Conservation (phyloP, 2,113 vertebrate species). For the Steatornis caripensis region DNA sequence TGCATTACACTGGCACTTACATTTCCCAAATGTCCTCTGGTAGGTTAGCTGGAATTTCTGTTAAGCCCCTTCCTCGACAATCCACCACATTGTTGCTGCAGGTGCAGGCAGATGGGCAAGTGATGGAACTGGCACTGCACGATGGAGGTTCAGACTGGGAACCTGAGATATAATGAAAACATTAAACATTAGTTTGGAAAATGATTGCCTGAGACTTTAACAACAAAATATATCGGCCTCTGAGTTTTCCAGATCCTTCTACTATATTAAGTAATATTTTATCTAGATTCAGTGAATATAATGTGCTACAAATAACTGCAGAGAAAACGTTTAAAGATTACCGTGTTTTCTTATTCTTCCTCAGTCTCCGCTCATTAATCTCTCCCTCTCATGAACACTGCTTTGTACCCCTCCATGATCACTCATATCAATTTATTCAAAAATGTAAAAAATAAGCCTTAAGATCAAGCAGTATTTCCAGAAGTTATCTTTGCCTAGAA, state of each 20-base stretch:
- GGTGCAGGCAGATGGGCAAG: constrained; percentile 90
- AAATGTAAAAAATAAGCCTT: background rate
- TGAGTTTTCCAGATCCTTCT: background rate
- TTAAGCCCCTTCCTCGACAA: constrained; percentile 90
- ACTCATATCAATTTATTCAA: background rate
- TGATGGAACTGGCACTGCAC: constrained; percentile 86
- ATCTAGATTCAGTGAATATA: background rate
- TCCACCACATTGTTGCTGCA: constrained; percentile 98
- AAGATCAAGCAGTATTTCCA: background rate
- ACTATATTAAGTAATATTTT: background rate
- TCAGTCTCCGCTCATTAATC: background rate
- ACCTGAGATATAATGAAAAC: constrained; percentile 69
- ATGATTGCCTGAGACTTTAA: background rate
- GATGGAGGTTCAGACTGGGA: constrained; percentile 78
- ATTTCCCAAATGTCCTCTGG: constrained; percentile 95
- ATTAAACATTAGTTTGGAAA: background rate
- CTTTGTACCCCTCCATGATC: background rate
- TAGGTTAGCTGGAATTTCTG: constrained; percentile 91
- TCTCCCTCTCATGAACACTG: background rate
- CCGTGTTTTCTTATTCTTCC: background rate
- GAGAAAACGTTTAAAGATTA: background rate
- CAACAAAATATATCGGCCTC: background rate
- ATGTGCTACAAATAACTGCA: background rate
- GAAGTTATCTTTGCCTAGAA: background rate
- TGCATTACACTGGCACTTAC: constrained; percentile 73